These are phyloP conservation scores for Percopsis transmontana DNA, from an alignment of 2,113 vertebrate species.

Conservation along the genomic window DNA sequence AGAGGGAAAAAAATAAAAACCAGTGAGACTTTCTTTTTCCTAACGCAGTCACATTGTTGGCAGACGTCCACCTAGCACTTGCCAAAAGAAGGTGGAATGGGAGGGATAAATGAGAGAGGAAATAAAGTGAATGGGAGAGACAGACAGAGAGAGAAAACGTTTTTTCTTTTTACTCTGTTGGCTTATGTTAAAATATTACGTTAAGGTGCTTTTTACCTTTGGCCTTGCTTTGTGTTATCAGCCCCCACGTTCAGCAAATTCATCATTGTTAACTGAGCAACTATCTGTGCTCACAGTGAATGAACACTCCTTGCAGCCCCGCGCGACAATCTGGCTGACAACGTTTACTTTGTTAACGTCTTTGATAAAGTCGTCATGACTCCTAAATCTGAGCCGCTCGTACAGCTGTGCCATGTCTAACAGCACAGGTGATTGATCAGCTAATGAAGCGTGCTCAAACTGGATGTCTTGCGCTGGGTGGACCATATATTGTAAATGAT, in stretches of 20 bases:
- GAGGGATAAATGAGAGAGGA: constrained; percentile 31
- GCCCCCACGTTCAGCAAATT: not conserved
- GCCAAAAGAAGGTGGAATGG: constrained; percentile 66
- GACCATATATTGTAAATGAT: no score
- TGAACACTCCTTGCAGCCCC: no score
- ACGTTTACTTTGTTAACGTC: no score
- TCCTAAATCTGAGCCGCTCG: no score
- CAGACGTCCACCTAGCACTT: constrained; percentile 52
- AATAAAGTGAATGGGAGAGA: constrained; percentile 15
- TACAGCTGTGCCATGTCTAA: no score
- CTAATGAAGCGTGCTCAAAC: no score
- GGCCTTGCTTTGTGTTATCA: constrained; percentile 1
- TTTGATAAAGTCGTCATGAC: no score
- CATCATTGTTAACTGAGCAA: no score
- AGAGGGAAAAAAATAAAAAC: constrained; percentile 29
- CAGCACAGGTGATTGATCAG: no score
- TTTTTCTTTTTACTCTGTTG: not conserved
- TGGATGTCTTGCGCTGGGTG: no score
- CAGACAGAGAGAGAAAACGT: constrained; percentile 41
- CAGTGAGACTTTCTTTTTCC: constrained; percentile 69
- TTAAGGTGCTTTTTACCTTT: constrained; percentile 32
- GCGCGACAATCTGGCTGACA: no score
- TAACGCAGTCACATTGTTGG: constrained; percentile 73
- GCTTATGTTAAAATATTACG: not conserved
- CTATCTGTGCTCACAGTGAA: no score